Conservation (phyloP, 1,140 invertebrate species). For the Nasonia vitripennis region DNA sequence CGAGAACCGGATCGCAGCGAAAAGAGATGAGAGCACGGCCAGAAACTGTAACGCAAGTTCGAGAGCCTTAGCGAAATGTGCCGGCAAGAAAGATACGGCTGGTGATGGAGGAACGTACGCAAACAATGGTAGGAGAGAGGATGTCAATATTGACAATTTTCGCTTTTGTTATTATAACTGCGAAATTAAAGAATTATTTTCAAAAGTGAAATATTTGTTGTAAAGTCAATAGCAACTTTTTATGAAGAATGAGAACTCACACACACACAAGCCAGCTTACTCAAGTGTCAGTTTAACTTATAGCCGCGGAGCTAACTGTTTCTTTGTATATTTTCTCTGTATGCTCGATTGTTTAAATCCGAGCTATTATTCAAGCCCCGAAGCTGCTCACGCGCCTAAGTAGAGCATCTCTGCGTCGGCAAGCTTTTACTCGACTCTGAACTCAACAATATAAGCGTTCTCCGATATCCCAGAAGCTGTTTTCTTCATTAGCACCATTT, state of each 20-base stretch:
- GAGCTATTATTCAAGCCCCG: background rate
- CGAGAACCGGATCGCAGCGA: constrained; percentile 34
- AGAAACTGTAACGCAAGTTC: constrained; percentile 15
- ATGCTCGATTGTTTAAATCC: constrained; percentile 10
- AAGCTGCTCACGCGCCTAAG: background rate
- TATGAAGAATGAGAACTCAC: background rate
- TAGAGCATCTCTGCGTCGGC: background rate
- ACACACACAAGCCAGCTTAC: background rate
- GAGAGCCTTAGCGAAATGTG: background rate
- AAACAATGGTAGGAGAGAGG: too few relatives aligned
- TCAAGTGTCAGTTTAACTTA: constrained; percentile 36
- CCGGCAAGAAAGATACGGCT: background rate
- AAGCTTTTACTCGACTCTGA: background rate
- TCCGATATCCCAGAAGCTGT: background rate
- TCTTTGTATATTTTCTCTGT: background rate
- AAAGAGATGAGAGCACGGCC: background rate
- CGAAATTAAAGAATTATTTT: background rate
- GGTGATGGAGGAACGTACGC: too few relatives aligned
- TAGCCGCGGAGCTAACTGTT: background rate
- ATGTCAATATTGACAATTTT: too few relatives aligned
- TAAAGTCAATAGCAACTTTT: background rate
- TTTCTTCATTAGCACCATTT: constrained; percentile 2
- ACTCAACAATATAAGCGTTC: background rate
- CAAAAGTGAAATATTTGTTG: background rate
- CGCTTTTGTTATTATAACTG: too few relatives aligned